Evolutionary conservation across 2,888 invertebrate species (phyloP), one percentile per base, ranked within the genome.

Genomic region (Pterostichus niger): DNA sequence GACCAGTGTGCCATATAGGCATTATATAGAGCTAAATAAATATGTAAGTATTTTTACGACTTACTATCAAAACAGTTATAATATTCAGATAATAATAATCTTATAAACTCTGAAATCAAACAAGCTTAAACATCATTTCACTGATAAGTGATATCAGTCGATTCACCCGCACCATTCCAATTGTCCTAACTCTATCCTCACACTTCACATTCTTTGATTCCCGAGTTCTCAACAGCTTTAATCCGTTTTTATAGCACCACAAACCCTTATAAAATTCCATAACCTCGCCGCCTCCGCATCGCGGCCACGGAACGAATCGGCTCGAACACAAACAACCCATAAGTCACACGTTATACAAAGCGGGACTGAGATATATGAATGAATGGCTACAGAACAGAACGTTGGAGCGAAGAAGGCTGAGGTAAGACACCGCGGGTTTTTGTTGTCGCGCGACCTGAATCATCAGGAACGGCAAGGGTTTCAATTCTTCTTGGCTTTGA

Each of bases 281-380:
- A 40, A 40, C 40, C 40, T 17, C 17, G 40, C 40, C 68, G 17
- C 44, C 73, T 31, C 52, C 52, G 52, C 24, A 3, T 24, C 24
- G 15, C 33, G 7, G 11, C 35, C 31, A 33, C 52, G 75, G 75
- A 75, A 75, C 75, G 52, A 75, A 75, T 75, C 75, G 31, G 13
- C 13, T 24, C 49, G 31, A 75, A 75, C 54, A 75, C 75, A 75
- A 75, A 75, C 75, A 75, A 75, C 33, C 35, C 75, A 54, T 75
- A 75, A 75, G 75, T 75, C 75, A 75, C 54, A 15, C 13, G 13
- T 2, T 13, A 33, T 52, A 75, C 52, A 75, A 75, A 31, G 52
- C 64, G n/a, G 35, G 13, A 31, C 31, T 6, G 73, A 49, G 49
- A 73, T 73, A 73, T 73, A 73, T 73, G 73, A 73, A 73, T 73